Base-by-base conservation (phyloP, 2,797 vertebrate species). In the Lepilemur ruficaudatus region DNA sequence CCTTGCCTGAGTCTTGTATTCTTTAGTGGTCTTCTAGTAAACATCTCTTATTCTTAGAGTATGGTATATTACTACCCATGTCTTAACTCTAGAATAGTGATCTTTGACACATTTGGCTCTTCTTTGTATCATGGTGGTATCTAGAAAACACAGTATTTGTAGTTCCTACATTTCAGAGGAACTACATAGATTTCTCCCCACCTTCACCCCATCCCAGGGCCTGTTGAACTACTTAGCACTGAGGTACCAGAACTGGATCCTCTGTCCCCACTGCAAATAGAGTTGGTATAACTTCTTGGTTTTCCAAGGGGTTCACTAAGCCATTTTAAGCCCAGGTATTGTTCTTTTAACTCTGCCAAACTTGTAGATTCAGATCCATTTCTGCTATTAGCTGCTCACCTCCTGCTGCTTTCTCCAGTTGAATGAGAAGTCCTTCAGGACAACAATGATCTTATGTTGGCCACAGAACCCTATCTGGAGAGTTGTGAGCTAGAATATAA, bases 1-100 rank as follows among this genome's bases (percentile, higher is more conserved):
- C 48, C 94, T 92, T 75, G 92, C 35, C 52, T 79, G 50, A 65
- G 41, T 67, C 72, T 76, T 88, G 5, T 2, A 23, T 61, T 79
- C 72, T 91, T 69, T 72, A 55, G 25, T 79, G 43, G 28, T 94
- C 67, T 69, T 3, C 55, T 38, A 73, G 35, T 76, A 94, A 91
- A 30, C 50, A 69, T 50, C 67, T 87, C 57, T 80, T 95, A 38
- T 67, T 93, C 48, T 63, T 61, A 41, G 80, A 96, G 15, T 22
- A 43, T 52, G 35, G 14, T 85, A 20, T 83, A 67, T 88, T 96
- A 32, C 52, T 84, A 4, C 50, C 70, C 57, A 7, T 91, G 83
- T 70, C 73, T 79, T 92, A 50, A 81, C 38, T 96, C 46, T 92
- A 57, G 63, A 94, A 87, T 22, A 41, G 59, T 85, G 59, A 73